These are phyloP conservation scores for Sorex maritimensis DNA, from an alignment of 2,797 vertebrate species.

Conservation along the genomic window DNA sequence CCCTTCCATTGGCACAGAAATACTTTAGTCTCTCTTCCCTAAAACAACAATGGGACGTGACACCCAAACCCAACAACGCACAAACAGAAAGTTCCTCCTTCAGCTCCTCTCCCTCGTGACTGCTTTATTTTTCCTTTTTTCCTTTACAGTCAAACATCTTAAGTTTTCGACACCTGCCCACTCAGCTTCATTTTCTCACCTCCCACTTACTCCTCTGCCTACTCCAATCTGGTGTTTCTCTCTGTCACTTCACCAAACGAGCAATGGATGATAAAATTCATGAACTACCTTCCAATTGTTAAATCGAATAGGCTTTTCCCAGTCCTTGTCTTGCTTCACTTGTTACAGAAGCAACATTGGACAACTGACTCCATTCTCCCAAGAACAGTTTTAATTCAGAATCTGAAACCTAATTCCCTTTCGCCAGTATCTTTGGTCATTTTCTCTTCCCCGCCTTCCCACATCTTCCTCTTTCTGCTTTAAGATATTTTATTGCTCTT, in stretches of 20 bases:
- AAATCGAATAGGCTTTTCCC: not conserved
- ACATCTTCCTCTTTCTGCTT: not conserved
- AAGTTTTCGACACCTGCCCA: slow-evolving; percentile 52
- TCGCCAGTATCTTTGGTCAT: not conserved
- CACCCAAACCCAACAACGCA: not conserved
- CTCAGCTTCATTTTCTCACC: slow-evolving; percentile 44
- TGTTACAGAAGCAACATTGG: slow-evolving; percentile 28
- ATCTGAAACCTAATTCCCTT: not conserved
- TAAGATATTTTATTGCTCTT: not conserved
- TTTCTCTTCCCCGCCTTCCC: not conserved
- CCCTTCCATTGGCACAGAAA: not conserved
- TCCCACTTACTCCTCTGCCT: slow-evolving; percentile 60
- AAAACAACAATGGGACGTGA: not conserved
- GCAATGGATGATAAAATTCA: slow-evolving; percentile 38
- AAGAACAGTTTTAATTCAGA: not conserved
- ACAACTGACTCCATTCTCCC: not conserved
- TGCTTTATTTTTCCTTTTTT: slow-evolving; percentile 22
- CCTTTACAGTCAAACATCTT: slow-evolving; percentile 45
- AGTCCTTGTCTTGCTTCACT: not conserved
- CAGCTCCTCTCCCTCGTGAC: not conserved
- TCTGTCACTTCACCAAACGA: slow-evolving; percentile 52
- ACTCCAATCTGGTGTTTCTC: slow-evolving; percentile 66
- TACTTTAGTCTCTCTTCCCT: not conserved
- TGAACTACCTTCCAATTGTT: not conserved
- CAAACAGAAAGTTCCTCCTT: not conserved